Base-by-base conservation (phyloP, 2,797 vertebrate species). In the Myotis myotis region DNA sequence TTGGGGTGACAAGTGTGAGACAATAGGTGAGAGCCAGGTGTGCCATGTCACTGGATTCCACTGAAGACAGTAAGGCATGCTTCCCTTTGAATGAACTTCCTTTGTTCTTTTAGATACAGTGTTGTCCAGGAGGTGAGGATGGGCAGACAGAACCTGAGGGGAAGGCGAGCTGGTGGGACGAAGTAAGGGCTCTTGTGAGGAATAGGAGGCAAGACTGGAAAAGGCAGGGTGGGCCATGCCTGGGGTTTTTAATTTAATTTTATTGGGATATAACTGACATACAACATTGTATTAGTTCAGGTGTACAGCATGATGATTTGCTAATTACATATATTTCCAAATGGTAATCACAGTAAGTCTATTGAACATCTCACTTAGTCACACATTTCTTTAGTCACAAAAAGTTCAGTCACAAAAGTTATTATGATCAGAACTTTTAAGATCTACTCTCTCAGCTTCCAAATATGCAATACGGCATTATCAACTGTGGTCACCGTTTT, bases 21-120 rank as follows among this genome's bases (percentile, higher is more conserved):
- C 8, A 20, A n/a, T 1, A 36, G 38, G 28, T n/a, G 0, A 7
- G 44, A 66, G 20, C 41, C 2, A 94, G 44, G 17, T n/a, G 20
- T 41, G 22, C 7, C 1, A 0, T 0, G 15, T 25, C 17, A 0
- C 78, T 11, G 15, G n/a, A 15, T 49, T n/a, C 53, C 23, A 17
- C 16, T 0, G 8, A 71, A 22, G 30, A 71, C 8, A 23, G 22
- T 12, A 1, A 30, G 47, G 89, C 23, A 30, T 8, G 2, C 49
- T 22, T 66, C 41, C 49, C 55, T 87, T 36, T 36, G 41, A 66
- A 36, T 36, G 44, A 51, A 25, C n/a, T 66, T 33, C 30, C 19
- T 51, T 33, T 83, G 60, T 66, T 83, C 41, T 10, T n/a, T 25
- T 49, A 64, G 30, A 49, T 2, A 12, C 30, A 47, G 12, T 0